phyloP scores from a whole-genome alignment of 2,888 invertebrate genomes.

The Stenotaenia linearis region DNA sequence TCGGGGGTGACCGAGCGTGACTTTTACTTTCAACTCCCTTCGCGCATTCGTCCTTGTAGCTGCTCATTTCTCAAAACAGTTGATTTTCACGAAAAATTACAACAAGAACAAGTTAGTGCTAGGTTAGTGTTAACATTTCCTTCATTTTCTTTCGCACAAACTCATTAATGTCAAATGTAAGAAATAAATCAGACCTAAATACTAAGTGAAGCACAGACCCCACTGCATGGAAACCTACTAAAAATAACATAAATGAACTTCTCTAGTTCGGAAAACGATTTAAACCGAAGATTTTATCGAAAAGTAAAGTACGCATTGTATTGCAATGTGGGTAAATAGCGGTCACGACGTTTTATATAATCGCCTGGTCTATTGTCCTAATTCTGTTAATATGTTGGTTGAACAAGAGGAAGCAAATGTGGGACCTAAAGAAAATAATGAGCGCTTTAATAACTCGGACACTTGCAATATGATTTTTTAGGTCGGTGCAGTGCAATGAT shows the following conservation, averaged over 20 bases:
- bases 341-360: background rate
- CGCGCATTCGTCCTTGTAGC: background rate
- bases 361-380: background rate
- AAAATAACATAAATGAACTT: background rate
- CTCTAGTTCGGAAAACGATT: background rate
- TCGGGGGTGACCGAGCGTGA: constrained; percentile 11
- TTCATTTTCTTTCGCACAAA: too few species aligned
- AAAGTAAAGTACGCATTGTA: background rate
- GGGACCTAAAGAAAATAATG: background rate
- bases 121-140: too few species aligned
- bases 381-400: background rate
- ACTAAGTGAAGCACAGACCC: background rate
- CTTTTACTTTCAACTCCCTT: constrained; percentile 2
- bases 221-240: too few species aligned
- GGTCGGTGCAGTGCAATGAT: constrained; percentile 4
- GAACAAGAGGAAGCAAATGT: background rate
- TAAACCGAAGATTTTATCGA: background rate
- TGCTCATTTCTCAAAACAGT: background rate
- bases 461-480: background rate
- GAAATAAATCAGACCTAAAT: background rate
- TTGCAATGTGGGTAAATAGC: background rate
- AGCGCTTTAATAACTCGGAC: background rate
- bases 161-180: too few species aligned
- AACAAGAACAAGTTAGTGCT: too few species aligned
- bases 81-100: background rate